Evolutionary conservation across 2,888 invertebrate genomes (phyloP).

Genomic region (Parasteatoda lunata): DNA sequence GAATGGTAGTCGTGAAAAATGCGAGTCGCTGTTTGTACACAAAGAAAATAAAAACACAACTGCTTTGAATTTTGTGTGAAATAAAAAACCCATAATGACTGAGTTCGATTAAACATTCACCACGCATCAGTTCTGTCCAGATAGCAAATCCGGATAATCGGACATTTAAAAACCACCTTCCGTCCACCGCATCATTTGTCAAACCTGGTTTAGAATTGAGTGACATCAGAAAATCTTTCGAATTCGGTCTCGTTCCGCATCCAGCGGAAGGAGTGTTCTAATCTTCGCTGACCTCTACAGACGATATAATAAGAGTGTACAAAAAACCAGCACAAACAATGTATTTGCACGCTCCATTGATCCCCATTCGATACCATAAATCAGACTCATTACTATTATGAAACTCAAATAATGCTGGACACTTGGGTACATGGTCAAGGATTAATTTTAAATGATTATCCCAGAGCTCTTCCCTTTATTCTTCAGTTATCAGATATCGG

Average conservation of each 20-base stretch:
- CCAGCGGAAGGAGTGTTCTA: not conserved
- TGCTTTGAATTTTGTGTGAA: too few species aligned
- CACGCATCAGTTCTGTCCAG: too few species aligned
- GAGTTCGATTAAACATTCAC: too few species aligned
- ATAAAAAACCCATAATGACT: too few species aligned
- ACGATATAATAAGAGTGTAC: conserved; percentile 41
- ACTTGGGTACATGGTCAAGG: conserved; percentile 57
- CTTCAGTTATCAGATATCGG: conserved; percentile 50
- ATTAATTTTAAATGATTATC: conserved; percentile 68
- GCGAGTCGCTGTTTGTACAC: too few species aligned
- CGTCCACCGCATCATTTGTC: not conserved
- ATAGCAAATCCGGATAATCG: too few species aligned
- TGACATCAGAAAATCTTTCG: not conserved
- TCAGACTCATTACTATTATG: conserved; percentile 63
- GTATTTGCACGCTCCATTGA: conserved; percentile 64
- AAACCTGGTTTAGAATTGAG: not conserved
- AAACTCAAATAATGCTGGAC: conserved; percentile 4
- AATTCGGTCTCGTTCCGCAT: not conserved
- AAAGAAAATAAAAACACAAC: too few species aligned
- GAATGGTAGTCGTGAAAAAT: too few species aligned
- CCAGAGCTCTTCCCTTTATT: conserved; percentile 62
- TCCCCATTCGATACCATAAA: conserved; percentile 53
- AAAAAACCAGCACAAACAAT: conserved; percentile 49
- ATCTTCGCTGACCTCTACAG: conserved; percentile 28
- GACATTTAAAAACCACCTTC: not conserved